A percentile compares a stretch with the other conserved stretches of the same genome.
Evolutionary conservation across 2,797 vertebrate genomes (phyloP).

Genomic region (Leptoclinus maculatus): DNA sequence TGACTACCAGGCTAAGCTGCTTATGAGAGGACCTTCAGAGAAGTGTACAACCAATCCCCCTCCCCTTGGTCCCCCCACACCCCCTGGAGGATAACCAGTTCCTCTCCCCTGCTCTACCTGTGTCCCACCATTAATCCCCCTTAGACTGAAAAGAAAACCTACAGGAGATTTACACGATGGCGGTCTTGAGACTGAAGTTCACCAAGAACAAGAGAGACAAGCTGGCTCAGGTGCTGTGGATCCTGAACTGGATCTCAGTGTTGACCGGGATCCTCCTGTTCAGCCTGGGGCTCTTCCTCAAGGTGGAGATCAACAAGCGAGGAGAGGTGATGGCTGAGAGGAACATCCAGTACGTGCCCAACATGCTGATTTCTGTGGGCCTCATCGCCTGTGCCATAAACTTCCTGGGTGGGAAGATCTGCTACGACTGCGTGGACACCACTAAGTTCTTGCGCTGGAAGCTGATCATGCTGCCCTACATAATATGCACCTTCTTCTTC

Average conservation of each 20-base stretch:
- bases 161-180: conserved; percentile 80
- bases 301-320: conserved; percentile 92
- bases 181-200: conserved; percentile 90
- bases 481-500: conserved; percentile 92
- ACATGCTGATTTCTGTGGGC: conserved; percentile 91
- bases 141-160: conserved; percentile 32
- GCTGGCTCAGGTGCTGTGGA: conserved; percentile 93
- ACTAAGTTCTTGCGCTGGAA: conserved; percentile 93
- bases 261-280: conserved; percentile 89
- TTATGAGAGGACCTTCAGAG: conserved; percentile 72
- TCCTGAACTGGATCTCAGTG: conserved; percentile 94
- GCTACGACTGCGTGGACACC: conserved; percentile 92
- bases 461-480: conserved; percentile 92
- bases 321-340: conserved; percentile 90
- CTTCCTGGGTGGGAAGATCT: conserved; percentile 94
- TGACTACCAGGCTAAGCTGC: conserved; percentile 73
- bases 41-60: conserved; percentile 49
- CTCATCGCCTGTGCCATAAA: conserved; percentile 92
- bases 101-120: conserved; percentile 49
- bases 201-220: conserved; percentile 91
- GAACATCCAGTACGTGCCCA: conserved; percentile 89
- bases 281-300: conserved; percentile 91
- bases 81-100: conserved; percentile 57
- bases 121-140: conserved; percentile 49
- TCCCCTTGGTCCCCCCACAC: conserved; percentile 26